phyloP scores from a whole-genome alignment of 1,140 invertebrate genomes.

The Tetramorium simillimum region DNA sequence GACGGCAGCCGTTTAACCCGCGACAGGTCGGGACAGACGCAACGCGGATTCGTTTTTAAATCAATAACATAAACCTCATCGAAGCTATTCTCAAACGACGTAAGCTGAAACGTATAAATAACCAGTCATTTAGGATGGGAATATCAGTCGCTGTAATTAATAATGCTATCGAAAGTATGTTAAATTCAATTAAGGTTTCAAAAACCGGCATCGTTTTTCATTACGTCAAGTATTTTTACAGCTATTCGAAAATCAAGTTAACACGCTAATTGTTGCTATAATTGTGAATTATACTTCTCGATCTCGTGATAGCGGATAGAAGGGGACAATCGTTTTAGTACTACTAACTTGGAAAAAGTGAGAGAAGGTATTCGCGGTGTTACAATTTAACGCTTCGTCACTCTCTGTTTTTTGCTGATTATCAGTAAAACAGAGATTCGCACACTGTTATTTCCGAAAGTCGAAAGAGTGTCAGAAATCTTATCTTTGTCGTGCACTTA shows the following conservation, averaged over 20 bases:
- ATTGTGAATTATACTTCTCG: neutral
- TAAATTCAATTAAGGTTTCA: neutral
- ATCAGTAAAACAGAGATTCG: neutral
- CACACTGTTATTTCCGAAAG: neutral
- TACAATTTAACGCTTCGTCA: neutral
- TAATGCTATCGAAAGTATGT: neutral
- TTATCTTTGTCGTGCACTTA: slow-evolving; percentile 20
- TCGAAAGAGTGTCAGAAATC: neutral
- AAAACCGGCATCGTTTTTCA: neutral
- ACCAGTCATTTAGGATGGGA: neutral
- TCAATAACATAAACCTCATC: slow-evolving; percentile 28
- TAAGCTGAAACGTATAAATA: slow-evolving; percentile 33
- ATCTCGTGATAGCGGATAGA: neutral
- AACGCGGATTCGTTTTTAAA: slow-evolving; percentile 20
- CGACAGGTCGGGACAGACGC: neutral
- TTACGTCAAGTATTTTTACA: neutral
- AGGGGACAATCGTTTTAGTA: neutral
- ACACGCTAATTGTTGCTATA: neutral
- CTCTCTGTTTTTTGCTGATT: neutral
- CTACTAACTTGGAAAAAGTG: neutral
- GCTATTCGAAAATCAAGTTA: neutral
- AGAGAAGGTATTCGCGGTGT: neutral
- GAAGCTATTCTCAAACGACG: neutral
- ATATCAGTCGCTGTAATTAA: neutral
- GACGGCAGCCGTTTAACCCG: slow-evolving; percentile 66